These are phyloP conservation scores for Hylyphantes graminicola DNA, from an alignment of 1,140 invertebrate genomes.

Conservation along the genomic window DNA sequence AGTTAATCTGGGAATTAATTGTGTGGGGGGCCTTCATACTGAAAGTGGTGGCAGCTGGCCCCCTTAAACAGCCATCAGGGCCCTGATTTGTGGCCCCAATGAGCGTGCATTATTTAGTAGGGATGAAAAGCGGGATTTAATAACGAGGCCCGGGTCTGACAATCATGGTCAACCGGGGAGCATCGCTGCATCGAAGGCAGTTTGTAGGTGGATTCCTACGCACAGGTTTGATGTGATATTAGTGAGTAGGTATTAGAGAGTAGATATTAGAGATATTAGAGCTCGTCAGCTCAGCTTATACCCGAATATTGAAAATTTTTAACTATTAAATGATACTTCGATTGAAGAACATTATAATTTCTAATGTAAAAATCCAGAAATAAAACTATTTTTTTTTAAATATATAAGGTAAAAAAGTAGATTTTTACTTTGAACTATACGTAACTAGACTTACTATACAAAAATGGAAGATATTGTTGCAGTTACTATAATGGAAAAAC, in stretches of 20 bases:
- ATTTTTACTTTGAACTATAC: too few relatives aligned
- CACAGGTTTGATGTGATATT: background rate
- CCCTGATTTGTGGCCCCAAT: constrained; percentile 57
- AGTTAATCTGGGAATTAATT: constrained; percentile 59
- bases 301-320: background rate
- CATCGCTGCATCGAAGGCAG: background rate
- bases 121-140: constrained; percentile 58
- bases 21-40: constrained; percentile 41
- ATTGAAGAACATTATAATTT: too few relatives aligned
- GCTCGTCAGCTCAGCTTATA: too few relatives aligned
- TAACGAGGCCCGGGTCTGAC: constrained; percentile 46
- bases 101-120: constrained; percentile 56
- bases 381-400: too few relatives aligned
- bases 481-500: too few relatives aligned
- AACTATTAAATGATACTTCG: too few relatives aligned
- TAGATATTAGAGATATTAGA: too few relatives aligned
- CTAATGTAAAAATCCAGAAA: too few relatives aligned
- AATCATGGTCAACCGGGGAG: constrained; percentile 15
- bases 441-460: too few relatives aligned
- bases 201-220: background rate
- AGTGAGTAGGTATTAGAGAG: too few relatives aligned
- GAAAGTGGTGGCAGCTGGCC: constrained; percentile 48
- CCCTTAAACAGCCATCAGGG: constrained; percentile 58
- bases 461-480: too few relatives aligned
- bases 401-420: too few relatives aligned